Evolutionary conservation across 2,888 invertebrate species (phyloP).

Genomic region (Drosophila kanekoi): DNA sequence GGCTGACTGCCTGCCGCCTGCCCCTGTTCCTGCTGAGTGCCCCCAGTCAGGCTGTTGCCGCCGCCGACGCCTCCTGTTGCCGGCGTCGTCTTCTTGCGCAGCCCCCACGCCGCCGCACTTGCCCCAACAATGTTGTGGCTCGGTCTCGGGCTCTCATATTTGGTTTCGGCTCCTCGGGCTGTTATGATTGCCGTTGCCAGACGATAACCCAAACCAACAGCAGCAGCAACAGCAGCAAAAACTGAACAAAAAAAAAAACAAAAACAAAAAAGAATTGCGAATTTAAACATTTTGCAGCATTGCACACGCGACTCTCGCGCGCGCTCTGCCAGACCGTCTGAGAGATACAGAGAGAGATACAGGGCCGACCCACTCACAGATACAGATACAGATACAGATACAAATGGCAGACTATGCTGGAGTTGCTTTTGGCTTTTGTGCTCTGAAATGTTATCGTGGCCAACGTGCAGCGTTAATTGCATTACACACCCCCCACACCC

Average conservation of each 20-base stretch:
- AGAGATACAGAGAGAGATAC: conserved; percentile 45
- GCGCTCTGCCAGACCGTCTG: conserved; percentile 68
- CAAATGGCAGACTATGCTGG: conserved; percentile 20
- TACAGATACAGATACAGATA: conserved; percentile 10
- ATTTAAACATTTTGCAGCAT: conserved; percentile 80
- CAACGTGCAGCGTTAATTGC: conserved; percentile 66
- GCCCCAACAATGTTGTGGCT: conserved; percentile 42
- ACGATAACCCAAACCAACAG: conserved; percentile 75
- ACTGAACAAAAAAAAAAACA: conserved; percentile 32
- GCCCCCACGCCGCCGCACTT: conserved; percentile 27
- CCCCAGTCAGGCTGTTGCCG: conserved; percentile 21
- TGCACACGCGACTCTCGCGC: conserved; percentile 80
- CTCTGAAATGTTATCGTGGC: conserved; percentile 49
- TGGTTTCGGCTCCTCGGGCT: conserved; percentile 68
- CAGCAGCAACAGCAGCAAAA: conserved; percentile 32
- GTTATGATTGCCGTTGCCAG: conserved; percentile 81
- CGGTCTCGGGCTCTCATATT: conserved; percentile 44
- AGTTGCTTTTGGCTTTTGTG: conserved; percentile 35
- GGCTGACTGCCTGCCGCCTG: conserved; percentile 22
- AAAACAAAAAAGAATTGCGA: conserved; percentile 46
- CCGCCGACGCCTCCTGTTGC: conserved; percentile 35
- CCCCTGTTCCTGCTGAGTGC: conserved; percentile 23
- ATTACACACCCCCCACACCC: conserved; percentile 25
- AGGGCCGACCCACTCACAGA: conserved; percentile 33
- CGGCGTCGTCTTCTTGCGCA: conserved; percentile 35